Evolutionary conservation across 2,888 invertebrate genomes (phyloP).

Genomic region (Hirtodrosophila histrioides): DNA sequence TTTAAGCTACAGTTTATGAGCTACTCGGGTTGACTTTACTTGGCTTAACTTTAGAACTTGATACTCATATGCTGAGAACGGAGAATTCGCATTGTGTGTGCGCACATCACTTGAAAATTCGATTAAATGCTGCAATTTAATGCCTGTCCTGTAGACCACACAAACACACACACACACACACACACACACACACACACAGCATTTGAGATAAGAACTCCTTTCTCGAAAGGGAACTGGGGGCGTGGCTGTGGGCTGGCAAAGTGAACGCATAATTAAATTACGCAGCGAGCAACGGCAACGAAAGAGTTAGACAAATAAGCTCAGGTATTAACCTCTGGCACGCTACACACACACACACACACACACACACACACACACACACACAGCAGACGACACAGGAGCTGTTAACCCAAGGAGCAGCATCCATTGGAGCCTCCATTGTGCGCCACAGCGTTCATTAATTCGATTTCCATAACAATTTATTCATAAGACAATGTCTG

Average conservation of each 20-base stretch:
- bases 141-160: conserved; percentile 52
- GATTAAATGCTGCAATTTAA: conserved; percentile 80
- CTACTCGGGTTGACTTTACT: conserved; percentile 41
- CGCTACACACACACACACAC: conserved; percentile 58
- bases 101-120: conserved; percentile 70
- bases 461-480: conserved; percentile 85
- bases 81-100: conserved; percentile 32
- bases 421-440: conserved; percentile 60
- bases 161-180: conserved; percentile 28
- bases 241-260: conserved; percentile 69
- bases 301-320: conserved; percentile 85
- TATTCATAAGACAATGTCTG: conserved; percentile 85
- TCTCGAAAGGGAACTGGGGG: conserved; percentile 12
- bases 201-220: conserved; percentile 72
- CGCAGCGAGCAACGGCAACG: conserved; percentile 79
- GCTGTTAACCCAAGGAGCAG: conserved; percentile 18
- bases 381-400: conserved; percentile 30
- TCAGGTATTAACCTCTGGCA: conserved; percentile 84
- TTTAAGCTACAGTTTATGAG: conserved; percentile 64
- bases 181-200: conserved; percentile 70
- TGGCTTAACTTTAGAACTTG: conserved; percentile 44
- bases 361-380: conserved; percentile 8
- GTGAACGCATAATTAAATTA: conserved; percentile 85
- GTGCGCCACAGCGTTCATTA: conserved; percentile 84
- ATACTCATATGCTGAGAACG: conserved; percentile 20